These are phyloP conservation scores for Melinopterus prodromus DNA, from an alignment of 2,888 invertebrate species.

Conservation along the genomic window DNA sequence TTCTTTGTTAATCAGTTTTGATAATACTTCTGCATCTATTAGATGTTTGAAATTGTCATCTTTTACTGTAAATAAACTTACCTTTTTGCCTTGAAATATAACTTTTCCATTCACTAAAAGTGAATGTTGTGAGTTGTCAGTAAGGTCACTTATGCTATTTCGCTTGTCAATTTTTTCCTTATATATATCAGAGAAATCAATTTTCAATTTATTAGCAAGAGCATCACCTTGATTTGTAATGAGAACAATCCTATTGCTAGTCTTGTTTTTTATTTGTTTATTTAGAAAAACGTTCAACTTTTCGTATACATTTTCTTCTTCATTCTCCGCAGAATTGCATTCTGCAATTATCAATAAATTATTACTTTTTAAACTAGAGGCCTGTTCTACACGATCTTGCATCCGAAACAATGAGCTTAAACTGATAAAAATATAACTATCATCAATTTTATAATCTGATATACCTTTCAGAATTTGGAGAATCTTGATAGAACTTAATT, in stretches of 20 bases:
- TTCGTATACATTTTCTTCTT: too few relatives aligned
- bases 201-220: background rate
- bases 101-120: background rate
- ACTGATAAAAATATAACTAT: too few relatives aligned
- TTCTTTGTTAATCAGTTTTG: slow-evolving; percentile 1
- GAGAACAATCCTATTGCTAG: background rate
- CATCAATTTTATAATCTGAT: too few relatives aligned
- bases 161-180: background rate
- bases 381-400: too few relatives aligned
- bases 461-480: too few relatives aligned
- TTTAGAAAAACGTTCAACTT: too few relatives aligned
- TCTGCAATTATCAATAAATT: too few relatives aligned
- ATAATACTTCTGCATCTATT: slow-evolving; percentile 17
- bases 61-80: background rate
- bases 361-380: too few relatives aligned
- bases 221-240: background rate
- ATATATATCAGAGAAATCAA: background rate
- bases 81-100: background rate
- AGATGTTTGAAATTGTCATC: background rate
- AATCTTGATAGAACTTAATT: too few relatives aligned
- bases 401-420: too few relatives aligned
- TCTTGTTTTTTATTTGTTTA: too few relatives aligned
- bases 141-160: background rate
- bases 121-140: background rate
- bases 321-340: too few relatives aligned